A percentile compares a stretch with the other conserved stretches of the same genome.
phyloP scores from a whole-genome alignment of 2,888 invertebrate genomes.

The Pomacea canaliculata region DNA sequence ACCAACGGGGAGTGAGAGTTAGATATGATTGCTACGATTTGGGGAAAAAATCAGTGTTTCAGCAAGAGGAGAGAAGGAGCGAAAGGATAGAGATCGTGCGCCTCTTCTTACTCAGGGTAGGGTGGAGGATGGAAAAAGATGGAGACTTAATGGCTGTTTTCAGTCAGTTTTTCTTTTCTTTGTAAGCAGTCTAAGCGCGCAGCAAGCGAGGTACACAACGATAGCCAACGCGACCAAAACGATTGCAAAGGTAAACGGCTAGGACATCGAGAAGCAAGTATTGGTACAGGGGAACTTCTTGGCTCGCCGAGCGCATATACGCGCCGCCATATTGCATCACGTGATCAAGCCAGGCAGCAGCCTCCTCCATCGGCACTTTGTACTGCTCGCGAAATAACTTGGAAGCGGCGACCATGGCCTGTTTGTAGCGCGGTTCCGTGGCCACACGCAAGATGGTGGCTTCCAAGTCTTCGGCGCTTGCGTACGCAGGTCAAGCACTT shows the following conservation, averaged over 20 bases:
- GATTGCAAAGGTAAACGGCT: background rate
- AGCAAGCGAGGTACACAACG: too few species aligned
- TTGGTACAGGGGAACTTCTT: conserved; percentile 46
- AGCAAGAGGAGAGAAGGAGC: too few species aligned
- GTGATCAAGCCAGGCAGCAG: conserved; percentile 52
- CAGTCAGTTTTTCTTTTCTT: too few species aligned
- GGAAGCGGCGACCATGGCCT: conserved; percentile 27
- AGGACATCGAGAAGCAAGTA: conserved; percentile 45
- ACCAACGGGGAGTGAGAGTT: too few species aligned
- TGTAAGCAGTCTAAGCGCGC: too few species aligned
- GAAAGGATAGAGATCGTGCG: too few species aligned
- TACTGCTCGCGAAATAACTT: conserved; percentile 26
- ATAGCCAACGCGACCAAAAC: too few species aligned
- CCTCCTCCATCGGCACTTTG: conserved; percentile 39
- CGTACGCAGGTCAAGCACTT: conserved; percentile 20
- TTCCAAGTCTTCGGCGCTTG: conserved; percentile 9
- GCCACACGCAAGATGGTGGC: conserved; percentile 20
- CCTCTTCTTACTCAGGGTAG: too few species aligned
- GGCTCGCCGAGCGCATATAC: conserved; percentile 42
- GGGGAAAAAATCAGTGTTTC: too few species aligned
- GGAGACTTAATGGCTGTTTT: too few species aligned
- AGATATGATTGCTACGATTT: too few species aligned
- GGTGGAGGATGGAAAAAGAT: too few species aligned
- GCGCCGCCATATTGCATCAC: conserved; percentile 49
- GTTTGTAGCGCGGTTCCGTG: conserved; percentile 21